Evolutionary conservation across 35 echinoderm and acorn worm genomes (phyloP), one percentile per base, ranked within the genome.

Genomic region (Eucidaris tribuloides): DNA sequence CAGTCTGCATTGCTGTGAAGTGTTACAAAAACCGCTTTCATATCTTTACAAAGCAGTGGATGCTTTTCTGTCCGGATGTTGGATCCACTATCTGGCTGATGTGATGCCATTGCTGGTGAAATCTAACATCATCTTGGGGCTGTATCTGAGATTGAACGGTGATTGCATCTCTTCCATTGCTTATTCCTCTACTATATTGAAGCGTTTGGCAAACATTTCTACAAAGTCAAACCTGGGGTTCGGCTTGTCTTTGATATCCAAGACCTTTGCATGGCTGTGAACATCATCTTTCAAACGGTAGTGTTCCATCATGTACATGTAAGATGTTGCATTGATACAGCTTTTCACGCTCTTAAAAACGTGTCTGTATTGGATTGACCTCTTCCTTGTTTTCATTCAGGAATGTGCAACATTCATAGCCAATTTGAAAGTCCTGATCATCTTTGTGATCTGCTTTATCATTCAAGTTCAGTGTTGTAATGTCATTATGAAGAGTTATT

Each of bases 1-100:
- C 57, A 83, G 81, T 83, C 81, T 62, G 40, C 81, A 83, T 83
- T 83, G 57, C 81, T 83, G 39, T 83, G 81, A 9, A 83, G 65
- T 39, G 44, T 39, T 83, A 83, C 57, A 11, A 65, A 65, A 41
- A 83, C 58, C 33, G 33, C 60, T 41, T 42, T 64, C 58, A 83
- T 83, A 35, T 66, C 50, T 39, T 64, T 71, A 20, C 45, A 58
- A 22, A 83, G 81, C 60, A 64, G 57, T n/a, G 20, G 50, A 42
- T 68, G 42, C n/a, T 58, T 64, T 83, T 83, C 81, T 40, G 64
- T 33, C 60, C 58, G 23, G 31, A 5, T 65, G 31, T 39, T 37
- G 55, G 48, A 52, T 52, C 48, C n/a, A 52, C n/a, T n/a, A 52
- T 52, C 48, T 52, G 48, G 48, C n/a, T 52, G 48, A n/a, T 52